Percentiles rank a stretch among this genome's conserved stretches.
Conservation (phyloP, 2,113 vertebrate species). For the Gnathonemus longibarbis region DNA sequence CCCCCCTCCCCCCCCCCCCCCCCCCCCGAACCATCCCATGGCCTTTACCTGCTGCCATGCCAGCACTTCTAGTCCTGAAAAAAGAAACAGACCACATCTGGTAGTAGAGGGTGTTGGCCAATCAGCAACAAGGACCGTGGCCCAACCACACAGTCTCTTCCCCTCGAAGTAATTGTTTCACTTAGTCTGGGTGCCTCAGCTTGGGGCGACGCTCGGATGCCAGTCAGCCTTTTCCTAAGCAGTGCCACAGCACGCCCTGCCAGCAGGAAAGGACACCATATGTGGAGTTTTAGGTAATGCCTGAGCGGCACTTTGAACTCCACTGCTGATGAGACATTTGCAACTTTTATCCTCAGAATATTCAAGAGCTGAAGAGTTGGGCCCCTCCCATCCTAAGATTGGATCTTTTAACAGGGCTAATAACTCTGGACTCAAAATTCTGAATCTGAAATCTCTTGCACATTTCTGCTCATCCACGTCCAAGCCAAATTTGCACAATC, state of each 20-base stretch:
- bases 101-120: not conserved
- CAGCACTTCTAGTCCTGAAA: not conserved
- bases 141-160: not conserved
- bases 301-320: not conserved
- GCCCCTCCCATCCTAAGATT: not conserved
- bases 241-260: too few species aligned
- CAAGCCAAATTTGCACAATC: not conserved
- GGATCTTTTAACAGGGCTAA: not conserved
- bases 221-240: not conserved
- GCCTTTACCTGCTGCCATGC: not conserved
- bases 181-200: not conserved
- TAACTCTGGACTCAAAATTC: not conserved
- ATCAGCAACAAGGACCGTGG: not conserved
- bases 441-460: not conserved
- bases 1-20: not conserved
- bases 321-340: not conserved
- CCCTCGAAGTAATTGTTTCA: not conserved
- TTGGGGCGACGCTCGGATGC: not conserved
- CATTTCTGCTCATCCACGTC: not conserved
- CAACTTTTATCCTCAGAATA: not conserved
- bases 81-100: not conserved
- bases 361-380: not conserved
- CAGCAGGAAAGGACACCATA: not conserved
- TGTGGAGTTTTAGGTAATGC: not conserved
- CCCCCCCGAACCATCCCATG: not conserved